A percentile compares a stretch with the other conserved stretches of the same genome.
Conservation (phyloP, 2,797 vertebrate genomes). For the Siniperca scherzeri region DNA sequence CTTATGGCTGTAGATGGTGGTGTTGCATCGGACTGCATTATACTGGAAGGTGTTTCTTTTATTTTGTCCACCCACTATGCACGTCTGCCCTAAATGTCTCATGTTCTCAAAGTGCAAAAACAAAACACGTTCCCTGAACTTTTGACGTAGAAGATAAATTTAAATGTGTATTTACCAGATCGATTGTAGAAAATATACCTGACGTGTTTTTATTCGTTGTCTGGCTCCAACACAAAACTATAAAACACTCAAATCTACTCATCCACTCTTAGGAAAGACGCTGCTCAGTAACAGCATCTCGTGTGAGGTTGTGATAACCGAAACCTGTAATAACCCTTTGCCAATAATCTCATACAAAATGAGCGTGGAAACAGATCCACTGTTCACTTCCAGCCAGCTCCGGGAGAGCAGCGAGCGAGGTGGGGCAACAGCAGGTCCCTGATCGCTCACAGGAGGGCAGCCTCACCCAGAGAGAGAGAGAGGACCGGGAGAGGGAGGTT, state of each 20-base stretch:
- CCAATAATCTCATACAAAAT: not conserved
- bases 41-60: not conserved
- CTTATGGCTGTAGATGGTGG: slow-evolving; percentile 17
- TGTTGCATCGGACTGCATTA: slow-evolving; percentile 1
- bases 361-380: slow-evolving; percentile 22
- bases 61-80: slow-evolving; percentile 11
- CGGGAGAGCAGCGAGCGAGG: slow-evolving; percentile 28
- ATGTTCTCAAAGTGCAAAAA: slow-evolving; percentile 51
- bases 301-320: slow-evolving; percentile 27
- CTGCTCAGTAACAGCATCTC: slow-evolving; percentile 10
- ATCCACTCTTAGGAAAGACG: slow-evolving; percentile 10
- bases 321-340: slow-evolving; percentile 11
- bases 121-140: slow-evolving; percentile 66
- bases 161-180: slow-evolving; percentile 31
- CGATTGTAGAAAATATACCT: slow-evolving; percentile 50
- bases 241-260: slow-evolving; percentile 1
- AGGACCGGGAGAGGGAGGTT: not conserved
- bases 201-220: slow-evolving; percentile 27
- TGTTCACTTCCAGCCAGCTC: slow-evolving; percentile 41
- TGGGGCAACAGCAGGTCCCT: slow-evolving; percentile 45
- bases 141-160: slow-evolving; percentile 21
- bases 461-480: slow-evolving; percentile 55
- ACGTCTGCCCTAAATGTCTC: slow-evolving; percentile 5
- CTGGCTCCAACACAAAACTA: slow-evolving; percentile 13
- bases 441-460: slow-evolving; percentile 69